phyloP scores from a whole-genome alignment of 1,140 invertebrate genomes.

The Sycophaga agraensis region DNA sequence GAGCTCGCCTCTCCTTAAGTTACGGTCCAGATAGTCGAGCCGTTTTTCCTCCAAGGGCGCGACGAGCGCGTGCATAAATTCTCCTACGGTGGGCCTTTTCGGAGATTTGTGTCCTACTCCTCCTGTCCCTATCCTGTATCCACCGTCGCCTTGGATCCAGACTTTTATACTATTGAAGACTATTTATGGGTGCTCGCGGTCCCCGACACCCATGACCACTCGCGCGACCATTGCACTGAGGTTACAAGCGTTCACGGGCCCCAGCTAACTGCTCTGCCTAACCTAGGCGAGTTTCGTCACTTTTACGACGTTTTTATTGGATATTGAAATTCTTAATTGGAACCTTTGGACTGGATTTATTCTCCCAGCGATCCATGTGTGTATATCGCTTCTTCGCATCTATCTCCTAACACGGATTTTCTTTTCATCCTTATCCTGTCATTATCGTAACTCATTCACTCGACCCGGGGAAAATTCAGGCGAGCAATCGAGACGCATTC shows the following conservation, averaged over 20 bases:
- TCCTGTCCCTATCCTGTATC: too few species aligned
- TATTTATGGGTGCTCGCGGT: too few species aligned
- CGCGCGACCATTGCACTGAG: too few species aligned
- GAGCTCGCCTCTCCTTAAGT: too few species aligned
- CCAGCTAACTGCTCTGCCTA: too few species aligned
- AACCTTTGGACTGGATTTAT: neutral
- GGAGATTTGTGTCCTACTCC: constrained; percentile 13
- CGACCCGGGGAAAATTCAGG: neutral
- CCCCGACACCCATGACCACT: too few species aligned
- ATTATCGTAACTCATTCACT: neutral
- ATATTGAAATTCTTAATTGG: neutral
- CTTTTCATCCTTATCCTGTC: constrained; percentile 1
- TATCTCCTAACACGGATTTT: constrained; percentile 7
- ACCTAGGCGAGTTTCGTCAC: constrained; percentile 1
- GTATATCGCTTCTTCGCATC: neutral
- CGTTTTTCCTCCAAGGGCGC: neutral
- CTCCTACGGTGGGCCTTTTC: constrained; percentile 4
- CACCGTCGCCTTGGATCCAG: too few species aligned
- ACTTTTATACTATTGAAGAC: too few species aligned
- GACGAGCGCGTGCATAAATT: neutral
- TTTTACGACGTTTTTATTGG: constrained; percentile 14
- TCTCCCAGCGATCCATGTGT: neutral
- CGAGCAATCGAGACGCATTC: neutral
- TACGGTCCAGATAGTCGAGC: too few species aligned
- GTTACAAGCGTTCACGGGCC: too few species aligned